Percentiles rank a stretch among this genome's conserved stretches.
Conservation (phyloP, 2,888 invertebrate species). For the Ariolimax columbianus region DNA sequence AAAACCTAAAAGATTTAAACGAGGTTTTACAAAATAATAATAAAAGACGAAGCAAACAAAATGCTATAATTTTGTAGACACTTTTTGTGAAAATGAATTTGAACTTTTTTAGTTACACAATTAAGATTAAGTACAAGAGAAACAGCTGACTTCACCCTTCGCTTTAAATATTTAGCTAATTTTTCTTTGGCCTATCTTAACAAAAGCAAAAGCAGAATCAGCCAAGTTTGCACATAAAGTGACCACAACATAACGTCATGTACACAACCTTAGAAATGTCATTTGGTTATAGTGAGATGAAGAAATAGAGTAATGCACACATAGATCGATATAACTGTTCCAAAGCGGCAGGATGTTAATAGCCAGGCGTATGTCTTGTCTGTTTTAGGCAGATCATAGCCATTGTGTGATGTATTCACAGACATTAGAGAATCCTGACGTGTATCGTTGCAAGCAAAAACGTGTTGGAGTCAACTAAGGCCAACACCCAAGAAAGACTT, state of each 20-base stretch:
- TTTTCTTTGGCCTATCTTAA: not conserved
- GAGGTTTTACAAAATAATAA: too few species aligned
- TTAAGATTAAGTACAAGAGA: too few species aligned
- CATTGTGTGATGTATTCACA: not conserved
- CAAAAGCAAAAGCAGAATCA: not conserved
- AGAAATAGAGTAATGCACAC: too few species aligned
- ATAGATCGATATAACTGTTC: not conserved
- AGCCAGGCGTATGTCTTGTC: not conserved
- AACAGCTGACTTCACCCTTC: too few species aligned
- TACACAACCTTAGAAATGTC: not conserved
- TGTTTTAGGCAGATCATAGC: not conserved
- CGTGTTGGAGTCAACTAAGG: not conserved
- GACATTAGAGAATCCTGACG: not conserved
- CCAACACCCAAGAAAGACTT: conserved; percentile 29
- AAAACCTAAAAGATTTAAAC: too few species aligned
- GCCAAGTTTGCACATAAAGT: not conserved
- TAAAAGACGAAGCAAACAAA: too few species aligned
- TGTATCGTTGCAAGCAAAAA: not conserved
- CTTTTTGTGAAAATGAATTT: too few species aligned
- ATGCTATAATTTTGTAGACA: too few species aligned
- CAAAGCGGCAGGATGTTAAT: not conserved
- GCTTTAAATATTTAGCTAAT: too few species aligned
- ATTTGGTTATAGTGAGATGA: too few species aligned
- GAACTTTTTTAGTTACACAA: too few species aligned
- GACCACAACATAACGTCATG: not conserved